Base-by-base conservation (phyloP, 2,888 invertebrate species). In the Poecilus cupreus region DNA sequence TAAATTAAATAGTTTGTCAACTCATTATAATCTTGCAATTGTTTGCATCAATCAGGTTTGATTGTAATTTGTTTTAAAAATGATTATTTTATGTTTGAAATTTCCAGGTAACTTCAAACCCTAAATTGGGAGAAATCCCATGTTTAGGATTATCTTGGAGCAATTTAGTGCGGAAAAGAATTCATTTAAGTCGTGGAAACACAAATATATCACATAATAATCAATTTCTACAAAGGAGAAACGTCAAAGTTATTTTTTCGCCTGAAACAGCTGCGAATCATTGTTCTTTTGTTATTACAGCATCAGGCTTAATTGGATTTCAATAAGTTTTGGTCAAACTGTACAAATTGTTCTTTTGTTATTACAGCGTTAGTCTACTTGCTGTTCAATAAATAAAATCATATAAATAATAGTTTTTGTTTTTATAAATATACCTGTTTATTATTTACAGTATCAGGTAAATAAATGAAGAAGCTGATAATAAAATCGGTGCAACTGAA, bases 21-120 rank as follows among this genome's bases (percentile, higher is more conserved):
- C 89, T 24, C 88, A 91, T 79, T 89, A 92, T 86, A 89, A 91
- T 20, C 88, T 93, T 75, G 92, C 92, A 5, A 89, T 95, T 51
- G 87, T 96, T 70, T 94, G 94, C 86, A 91, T 93, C 2, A 96
- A 96, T 89, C 95, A 96, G 91, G 94, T 94, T 87, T 80, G 82
- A 64, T 54, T 60, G 57, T 79, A 46, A 18, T 20, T 18, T 82
- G 54, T 82, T 74, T 26, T 64, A 6, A 57, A 32, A 68, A 16
- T 70, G 43, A 43, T 49, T 79, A n/a, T n/a, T n/a, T n/a, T n/a
- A n/a, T n/a, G n/a, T n/a, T n/a, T n/a, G n/a, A n/a, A 8, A 70
- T 49, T 84, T 84, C 82, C 83, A 89, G 89, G 88, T 89, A 11
- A 86, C 88, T 39, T 88, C 89, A 64, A 87, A 89, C 78, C 82